These are phyloP conservation scores for Drosophila pachea DNA, from an alignment of 1,140 invertebrate species.

Conservation along the genomic window DNA sequence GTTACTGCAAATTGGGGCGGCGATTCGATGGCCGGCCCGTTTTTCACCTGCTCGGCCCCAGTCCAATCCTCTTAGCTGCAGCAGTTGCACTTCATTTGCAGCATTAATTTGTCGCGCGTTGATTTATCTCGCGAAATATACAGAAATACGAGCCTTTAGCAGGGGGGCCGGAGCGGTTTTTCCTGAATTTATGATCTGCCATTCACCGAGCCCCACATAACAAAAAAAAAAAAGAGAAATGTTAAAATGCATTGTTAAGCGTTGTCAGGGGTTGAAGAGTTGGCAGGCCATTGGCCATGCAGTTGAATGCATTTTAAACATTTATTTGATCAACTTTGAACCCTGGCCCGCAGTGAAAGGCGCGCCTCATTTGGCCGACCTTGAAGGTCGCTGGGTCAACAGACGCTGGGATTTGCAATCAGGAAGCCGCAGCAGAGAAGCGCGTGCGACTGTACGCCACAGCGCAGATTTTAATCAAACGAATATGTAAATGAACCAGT, in stretches of 20 bases:
- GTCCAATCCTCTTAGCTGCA: constrained; percentile 33
- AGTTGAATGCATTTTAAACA: constrained; percentile 22
- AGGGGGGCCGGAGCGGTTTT: constrained; percentile 6
- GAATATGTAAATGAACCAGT: constrained; percentile 18
- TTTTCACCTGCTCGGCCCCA: constrained; percentile 24
- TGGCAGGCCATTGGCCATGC: constrained; percentile 22
- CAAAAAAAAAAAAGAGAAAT: constrained; percentile 30
- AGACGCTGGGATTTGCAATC: not conserved
- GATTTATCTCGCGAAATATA: constrained; percentile 64
- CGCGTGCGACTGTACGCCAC: constrained; percentile 1
- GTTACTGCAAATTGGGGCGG: constrained; percentile 74
- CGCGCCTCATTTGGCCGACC: constrained; percentile 4
- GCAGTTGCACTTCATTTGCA: constrained; percentile 76
- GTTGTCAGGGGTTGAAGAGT: constrained; percentile 54
- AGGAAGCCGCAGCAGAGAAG: constrained; percentile 9
- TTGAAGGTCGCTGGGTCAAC: constrained; percentile 7
- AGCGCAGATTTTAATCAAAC: constrained; percentile 5
- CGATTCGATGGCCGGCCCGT: constrained; percentile 21
- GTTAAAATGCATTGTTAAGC: constrained; percentile 64
- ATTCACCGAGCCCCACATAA: constrained; percentile 23
- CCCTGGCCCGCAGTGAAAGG: not conserved
- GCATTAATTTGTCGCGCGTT: constrained; percentile 76
- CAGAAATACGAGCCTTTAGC: constrained; percentile 25
- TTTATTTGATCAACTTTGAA: constrained; percentile 36
- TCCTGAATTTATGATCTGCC: constrained; percentile 67